phyloP scores from a whole-genome alignment of 2,797 vertebrate species.

The Choloepus didactylus region DNA sequence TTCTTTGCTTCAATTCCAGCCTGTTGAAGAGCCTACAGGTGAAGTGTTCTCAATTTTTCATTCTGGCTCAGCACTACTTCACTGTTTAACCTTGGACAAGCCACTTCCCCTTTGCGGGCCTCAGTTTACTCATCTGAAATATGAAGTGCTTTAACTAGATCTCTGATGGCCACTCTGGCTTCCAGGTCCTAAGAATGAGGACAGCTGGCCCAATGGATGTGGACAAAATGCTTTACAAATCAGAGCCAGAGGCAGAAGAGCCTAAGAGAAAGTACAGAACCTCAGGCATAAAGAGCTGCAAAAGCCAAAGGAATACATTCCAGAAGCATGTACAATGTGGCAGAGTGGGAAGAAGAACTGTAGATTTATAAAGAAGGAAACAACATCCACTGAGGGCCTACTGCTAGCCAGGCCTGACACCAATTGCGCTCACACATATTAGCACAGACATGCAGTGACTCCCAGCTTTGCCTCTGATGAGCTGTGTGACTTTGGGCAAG shows the following conservation, averaged over 20 bases:
- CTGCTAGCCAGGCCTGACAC: slow-evolving; percentile 5
- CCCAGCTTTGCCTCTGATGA: neutral
- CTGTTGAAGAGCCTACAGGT: neutral
- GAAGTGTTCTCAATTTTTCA: neutral
- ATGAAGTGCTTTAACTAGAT: neutral
- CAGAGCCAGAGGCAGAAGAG: neutral
- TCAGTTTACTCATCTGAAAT: slow-evolving; percentile 15
- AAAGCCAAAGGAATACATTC: neutral
- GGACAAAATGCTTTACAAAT: neutral
- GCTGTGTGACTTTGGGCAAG: slow-evolving; percentile 22
- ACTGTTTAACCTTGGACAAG: neutral
- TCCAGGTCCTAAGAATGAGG: slow-evolving; percentile 22
- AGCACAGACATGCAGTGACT: neutral
- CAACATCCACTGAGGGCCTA: slow-evolving; percentile 24
- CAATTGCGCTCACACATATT: slow-evolving; percentile 34
- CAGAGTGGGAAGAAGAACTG: slow-evolving; percentile 61
- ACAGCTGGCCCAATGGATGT: neutral
- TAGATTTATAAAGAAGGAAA: slow-evolving; percentile 30
- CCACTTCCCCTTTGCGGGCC: neutral
- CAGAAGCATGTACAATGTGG: slow-evolving; percentile 11
- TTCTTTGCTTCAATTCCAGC: neutral
- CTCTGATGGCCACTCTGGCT: neutral
- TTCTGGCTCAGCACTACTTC: neutral
- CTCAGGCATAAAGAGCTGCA: slow-evolving; percentile 1
- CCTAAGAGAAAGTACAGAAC: neutral